Conservation (phyloP, 2,797 vertebrate genomes). For the Monodelphis domestica region DNA sequence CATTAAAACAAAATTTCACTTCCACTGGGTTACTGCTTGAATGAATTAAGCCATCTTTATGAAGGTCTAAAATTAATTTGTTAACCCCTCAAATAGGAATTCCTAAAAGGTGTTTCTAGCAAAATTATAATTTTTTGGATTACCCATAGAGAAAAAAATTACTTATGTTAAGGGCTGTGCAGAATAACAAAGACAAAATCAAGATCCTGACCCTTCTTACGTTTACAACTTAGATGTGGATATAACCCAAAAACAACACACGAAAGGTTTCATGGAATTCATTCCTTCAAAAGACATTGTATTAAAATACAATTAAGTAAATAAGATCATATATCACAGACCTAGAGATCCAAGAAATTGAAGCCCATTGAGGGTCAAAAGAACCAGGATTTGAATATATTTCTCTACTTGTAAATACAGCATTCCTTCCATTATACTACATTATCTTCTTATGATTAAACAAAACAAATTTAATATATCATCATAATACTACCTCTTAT, state of each 20-base stretch:
- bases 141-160: neutral
- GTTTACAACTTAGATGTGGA: neutral
- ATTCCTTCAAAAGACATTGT: neutral
- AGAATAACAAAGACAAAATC: neutral
- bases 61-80: neutral
- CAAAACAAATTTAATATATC: neutral
- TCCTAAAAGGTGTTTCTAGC: neutral
- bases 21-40: neutral
- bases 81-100: neutral
- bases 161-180: neutral
- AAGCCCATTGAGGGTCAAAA: neutral
- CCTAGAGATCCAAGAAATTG: neutral
- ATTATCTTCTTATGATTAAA: neutral
- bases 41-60: neutral
- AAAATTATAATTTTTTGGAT: neutral
- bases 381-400: neutral
- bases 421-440: neutral
- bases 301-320: neutral
- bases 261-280: neutral
- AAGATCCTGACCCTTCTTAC: neutral
- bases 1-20: neutral
- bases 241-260: neutral
- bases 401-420: neutral
- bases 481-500: neutral
- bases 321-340: neutral